A percentile compares a stretch with the other conserved stretches of the same genome.
Evolutionary conservation across 1,140 invertebrate species (phyloP).

Genomic region (Pomacea maculata): DNA sequence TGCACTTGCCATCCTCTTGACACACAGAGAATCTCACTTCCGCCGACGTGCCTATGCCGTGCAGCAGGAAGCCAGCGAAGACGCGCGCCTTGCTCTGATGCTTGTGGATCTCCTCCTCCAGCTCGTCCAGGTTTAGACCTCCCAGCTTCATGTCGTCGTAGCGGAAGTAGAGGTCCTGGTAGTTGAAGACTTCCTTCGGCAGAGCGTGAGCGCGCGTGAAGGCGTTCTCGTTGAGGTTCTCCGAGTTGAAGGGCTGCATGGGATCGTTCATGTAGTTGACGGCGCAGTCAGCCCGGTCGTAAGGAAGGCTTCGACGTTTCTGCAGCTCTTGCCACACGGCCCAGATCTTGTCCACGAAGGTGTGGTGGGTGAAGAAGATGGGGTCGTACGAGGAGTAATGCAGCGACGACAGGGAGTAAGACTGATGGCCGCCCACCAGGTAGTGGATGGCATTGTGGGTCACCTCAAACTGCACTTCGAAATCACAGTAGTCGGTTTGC

Average conservation of each 20-base stretch:
- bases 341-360: constrained; percentile 33
- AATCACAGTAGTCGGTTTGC: constrained; percentile 29
- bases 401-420: constrained; percentile 29
- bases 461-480: constrained; percentile 38
- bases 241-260: constrained; percentile 28
- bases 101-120: background rate
- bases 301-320: constrained; percentile 20
- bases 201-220: constrained; percentile 15
- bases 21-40: constrained; percentile 19
- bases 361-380: constrained; percentile 30
- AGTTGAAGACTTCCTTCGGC: constrained; percentile 23
- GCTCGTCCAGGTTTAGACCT: background rate
- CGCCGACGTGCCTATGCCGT: constrained; percentile 24
- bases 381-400: constrained; percentile 32
- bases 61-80: constrained; percentile 32
- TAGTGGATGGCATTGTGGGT: constrained; percentile 38
- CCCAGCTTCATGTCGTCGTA: constrained; percentile 20
- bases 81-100: constrained; percentile 6
- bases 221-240: constrained; percentile 14
- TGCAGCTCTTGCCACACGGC: constrained; percentile 38
- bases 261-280: constrained; percentile 25
- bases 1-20: background rate
- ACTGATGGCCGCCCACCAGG: constrained; percentile 35
- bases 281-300: constrained; percentile 30
- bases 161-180: constrained; percentile 15